phyloP scores from a whole-genome alignment of 2,888 invertebrate species.

The Neoascia interrupta region DNA sequence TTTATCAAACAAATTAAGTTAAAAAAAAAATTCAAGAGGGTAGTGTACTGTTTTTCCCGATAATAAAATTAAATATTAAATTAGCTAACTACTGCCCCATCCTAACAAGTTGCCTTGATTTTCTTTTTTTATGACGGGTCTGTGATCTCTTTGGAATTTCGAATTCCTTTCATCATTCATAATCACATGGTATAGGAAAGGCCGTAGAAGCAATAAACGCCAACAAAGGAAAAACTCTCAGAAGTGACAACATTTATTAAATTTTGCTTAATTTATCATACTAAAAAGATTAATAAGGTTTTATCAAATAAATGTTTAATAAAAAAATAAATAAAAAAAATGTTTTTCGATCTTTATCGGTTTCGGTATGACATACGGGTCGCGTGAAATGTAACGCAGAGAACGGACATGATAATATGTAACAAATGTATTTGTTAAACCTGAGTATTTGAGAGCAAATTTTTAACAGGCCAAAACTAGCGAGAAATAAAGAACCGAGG shows the following conservation, averaged over 20 bases:
- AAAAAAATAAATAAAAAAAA: slow-evolving; percentile 27
- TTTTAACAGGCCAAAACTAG: no score
- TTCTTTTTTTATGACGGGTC: slow-evolving; percentile 52
- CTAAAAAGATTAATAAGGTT: slow-evolving; percentile 4
- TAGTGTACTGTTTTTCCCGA: slow-evolving; percentile 18
- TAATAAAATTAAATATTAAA: slow-evolving; percentile 34
- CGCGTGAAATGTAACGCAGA: no score
- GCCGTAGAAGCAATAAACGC: slow-evolving; percentile 40
- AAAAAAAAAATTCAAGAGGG: background rate
- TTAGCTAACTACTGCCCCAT: slow-evolving; percentile 41
- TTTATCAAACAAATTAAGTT: no score
- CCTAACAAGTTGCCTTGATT: slow-evolving; percentile 48
- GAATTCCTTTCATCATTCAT: slow-evolving; percentile 41
- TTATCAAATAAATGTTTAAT: slow-evolving; percentile 8
- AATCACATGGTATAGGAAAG: slow-evolving; percentile 46
- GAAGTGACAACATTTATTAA: slow-evolving; percentile 24
- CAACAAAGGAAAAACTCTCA: slow-evolving; percentile 37
- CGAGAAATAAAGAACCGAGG: no score
- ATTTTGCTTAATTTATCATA: slow-evolving; percentile 20
- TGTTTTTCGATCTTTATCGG: no score
- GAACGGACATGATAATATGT: no score
- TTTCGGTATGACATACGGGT: no score
- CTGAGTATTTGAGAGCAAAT: no score
- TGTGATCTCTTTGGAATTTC: slow-evolving; percentile 40
- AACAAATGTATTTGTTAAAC: no score